phyloP scores from a whole-genome alignment of 2,888 invertebrate genomes.

The Protodeltote pygarga region DNA sequence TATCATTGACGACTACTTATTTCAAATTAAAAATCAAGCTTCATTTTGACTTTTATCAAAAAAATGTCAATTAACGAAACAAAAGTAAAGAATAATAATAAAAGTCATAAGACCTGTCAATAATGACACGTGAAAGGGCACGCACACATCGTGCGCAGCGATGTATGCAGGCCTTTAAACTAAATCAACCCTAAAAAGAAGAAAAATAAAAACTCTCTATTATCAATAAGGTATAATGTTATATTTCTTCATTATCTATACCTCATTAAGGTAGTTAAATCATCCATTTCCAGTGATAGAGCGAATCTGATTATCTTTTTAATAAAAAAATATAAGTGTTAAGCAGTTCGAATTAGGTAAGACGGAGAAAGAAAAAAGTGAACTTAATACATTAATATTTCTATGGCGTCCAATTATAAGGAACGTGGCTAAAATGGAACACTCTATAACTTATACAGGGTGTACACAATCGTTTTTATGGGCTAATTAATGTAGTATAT shows the following conservation, averaged over 20 bases:
- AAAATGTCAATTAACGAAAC: no score
- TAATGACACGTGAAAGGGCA: no score
- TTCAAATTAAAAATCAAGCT: no score
- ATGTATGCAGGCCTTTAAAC: no score
- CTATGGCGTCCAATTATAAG: slow-evolving; percentile 12
- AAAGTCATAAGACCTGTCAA: no score
- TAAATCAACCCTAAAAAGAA: slow-evolving; percentile 24
- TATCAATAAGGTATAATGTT: background rate
- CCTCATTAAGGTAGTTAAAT: background rate
- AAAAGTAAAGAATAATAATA: no score
- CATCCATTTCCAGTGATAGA: slow-evolving; percentile 10
- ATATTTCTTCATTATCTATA: slow-evolving; percentile 1
- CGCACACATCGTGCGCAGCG: no score
- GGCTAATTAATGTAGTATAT: slow-evolving; percentile 6
- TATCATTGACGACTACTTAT: no score
- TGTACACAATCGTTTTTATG: background rate
- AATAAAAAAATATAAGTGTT: slow-evolving; percentile 10
- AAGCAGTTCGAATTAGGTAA: background rate
- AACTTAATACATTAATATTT: slow-evolving; percentile 21
- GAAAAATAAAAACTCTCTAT: slow-evolving; percentile 19
- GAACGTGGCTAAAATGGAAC: slow-evolving; percentile 17
- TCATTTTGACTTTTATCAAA: no score
- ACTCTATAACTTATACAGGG: no score
- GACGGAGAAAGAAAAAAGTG: slow-evolving; percentile 14
- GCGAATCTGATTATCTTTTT: slow-evolving; percentile 19